Evolutionary conservation across 2,888 invertebrate genomes (phyloP), one percentile per base, ranked within the genome.

Genomic region (Tachina grossa): DNA sequence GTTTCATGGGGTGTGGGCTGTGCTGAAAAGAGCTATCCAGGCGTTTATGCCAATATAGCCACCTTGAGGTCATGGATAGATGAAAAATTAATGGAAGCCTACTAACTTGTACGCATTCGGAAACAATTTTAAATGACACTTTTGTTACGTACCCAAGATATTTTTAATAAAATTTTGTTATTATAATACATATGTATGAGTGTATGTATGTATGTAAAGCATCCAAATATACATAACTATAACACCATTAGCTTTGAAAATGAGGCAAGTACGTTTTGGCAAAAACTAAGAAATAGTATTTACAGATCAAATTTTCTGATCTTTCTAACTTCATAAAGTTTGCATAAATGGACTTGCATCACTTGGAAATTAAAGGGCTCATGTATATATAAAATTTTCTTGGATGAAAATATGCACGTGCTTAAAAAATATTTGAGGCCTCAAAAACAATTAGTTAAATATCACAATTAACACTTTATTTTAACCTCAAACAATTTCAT

Each of bases 1-100:
- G 91, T 91, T 10, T 91, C 91, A 66, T 91, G 90, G 89, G 91
- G 91, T 47, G 72, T 91, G 49, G 91, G 91, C 66, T 91, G 91
- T 61, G 91, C 90, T 2, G 88, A 90, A 61, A 85, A 65, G 9
- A 87, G 84, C n/a, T 91, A 88, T 88, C 91, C 91, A 9, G 91
- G 91, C 31, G 91, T 91, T 10, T 91, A 91, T 65, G 87, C 89
- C 2, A 89, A 85, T 61, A 90, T 91, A 53, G 85, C 87, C 0
- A 84, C 88, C 16, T 89, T 91, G 43, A 87, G 90, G 10, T 84
- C 84, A 22, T 91, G 91, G 91, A 90, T 91, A 84, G 87, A 90
- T 69, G 76, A 11, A 61, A 86, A 84, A 63, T 8, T 87, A 51
- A 78, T 22, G 2, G n/a, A 76, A 51, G 43, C 82, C 53, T 22